Evolutionary conservation across 2,113 vertebrate species (phyloP), one percentile per base, ranked within the genome.

Genomic region (Sterrhoptilus dennistouni): DNA sequence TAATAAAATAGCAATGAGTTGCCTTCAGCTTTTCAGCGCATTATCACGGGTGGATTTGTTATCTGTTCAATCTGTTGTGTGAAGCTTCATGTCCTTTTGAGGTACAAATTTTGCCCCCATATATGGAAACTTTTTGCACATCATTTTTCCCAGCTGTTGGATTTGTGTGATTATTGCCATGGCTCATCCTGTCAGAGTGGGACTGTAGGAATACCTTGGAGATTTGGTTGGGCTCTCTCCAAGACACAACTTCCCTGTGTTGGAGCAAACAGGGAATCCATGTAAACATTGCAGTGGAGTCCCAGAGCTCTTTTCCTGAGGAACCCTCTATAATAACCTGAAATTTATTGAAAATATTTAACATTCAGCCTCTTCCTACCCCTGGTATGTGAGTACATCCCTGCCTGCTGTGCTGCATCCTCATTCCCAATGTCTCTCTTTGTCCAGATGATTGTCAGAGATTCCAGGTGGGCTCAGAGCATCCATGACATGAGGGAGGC

Each of bases 41-140:
- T 61, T 40, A 6, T 81, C 66, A n/a, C 0, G 5, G 59, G 75
- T 4, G 50, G 38, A 14, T 44, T 24, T 2, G 3, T 75, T 94
- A 56, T 87, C 95, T 60, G 28, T 16, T 40, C 65, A 6, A 71
- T 95, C 93, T 93, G 49, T 23, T 86, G 71, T 35, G 16, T 35
- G 69, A 60, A 92, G 79, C 47, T 2, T 31, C 24, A 6, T 60
- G 49, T 81, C 72, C 92, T 94, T 84, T 22, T 75, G 87, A 85
- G 87, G 68, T 36, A 54, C 40, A 64, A 25, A 31, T 90, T 78
- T 78, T 91, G 53, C 21, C 83, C 83, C 83, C 49, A 5, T 90
- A 88, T 64, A 93, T 95, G 92, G 92, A 79, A 93, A 82, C 31
- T 64, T 90, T 83, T 92, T 95, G 76, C 86, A 70, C 80, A 64